Percentiles rank a stretch among this genome's conserved stretches.
phyloP scores from a whole-genome alignment of 2,888 invertebrate genomes.

The Agriopis aurantiaria region DNA sequence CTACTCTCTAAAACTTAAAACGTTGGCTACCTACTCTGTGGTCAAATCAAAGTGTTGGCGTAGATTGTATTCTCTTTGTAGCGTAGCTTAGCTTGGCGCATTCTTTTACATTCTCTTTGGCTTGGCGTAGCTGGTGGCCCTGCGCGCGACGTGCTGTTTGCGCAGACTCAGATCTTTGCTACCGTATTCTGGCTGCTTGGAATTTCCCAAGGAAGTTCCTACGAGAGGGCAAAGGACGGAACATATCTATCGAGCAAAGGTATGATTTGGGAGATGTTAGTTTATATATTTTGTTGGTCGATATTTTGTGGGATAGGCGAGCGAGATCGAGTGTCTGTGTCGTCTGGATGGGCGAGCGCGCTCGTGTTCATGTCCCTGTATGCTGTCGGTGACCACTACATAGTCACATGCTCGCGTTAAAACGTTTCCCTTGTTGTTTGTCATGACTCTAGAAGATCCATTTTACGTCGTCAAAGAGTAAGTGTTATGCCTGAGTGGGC shows the following conservation, averaged over 20 bases:
- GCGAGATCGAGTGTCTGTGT: constrained; percentile 43
- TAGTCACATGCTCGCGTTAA: constrained; percentile 70
- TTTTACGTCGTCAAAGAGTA: constrained; percentile 99
- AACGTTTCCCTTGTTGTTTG: constrained; percentile 81
- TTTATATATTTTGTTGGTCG: constrained; percentile 57
- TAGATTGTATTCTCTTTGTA: too few relatives aligned
- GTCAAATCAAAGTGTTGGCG: too few relatives aligned
- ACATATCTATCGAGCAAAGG: constrained; percentile 72
- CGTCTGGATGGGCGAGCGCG: constrained; percentile 59
- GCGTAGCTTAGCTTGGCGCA: too few relatives aligned
- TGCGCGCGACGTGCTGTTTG: neutral
- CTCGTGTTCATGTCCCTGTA: constrained; percentile 53
- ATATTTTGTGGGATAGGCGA: constrained; percentile 82
- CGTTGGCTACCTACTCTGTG: too few relatives aligned
- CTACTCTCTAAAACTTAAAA: too few relatives aligned
- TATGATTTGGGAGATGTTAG: constrained; percentile 50
- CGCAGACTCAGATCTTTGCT: constrained; percentile 2
- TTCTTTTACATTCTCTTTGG: too few relatives aligned
- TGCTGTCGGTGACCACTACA: constrained; percentile 45
- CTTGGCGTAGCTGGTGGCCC: too few relatives aligned
- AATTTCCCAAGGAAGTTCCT: constrained; percentile 54
- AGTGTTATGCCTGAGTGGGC: constrained; percentile 75
- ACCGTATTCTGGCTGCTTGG: constrained; percentile 46
- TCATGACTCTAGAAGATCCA: constrained; percentile 99
- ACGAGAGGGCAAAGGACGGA: constrained; percentile 77